Evolutionary conservation across 1,140 invertebrate species (phyloP).

Genomic region (Brachionus koreanus): DNA sequence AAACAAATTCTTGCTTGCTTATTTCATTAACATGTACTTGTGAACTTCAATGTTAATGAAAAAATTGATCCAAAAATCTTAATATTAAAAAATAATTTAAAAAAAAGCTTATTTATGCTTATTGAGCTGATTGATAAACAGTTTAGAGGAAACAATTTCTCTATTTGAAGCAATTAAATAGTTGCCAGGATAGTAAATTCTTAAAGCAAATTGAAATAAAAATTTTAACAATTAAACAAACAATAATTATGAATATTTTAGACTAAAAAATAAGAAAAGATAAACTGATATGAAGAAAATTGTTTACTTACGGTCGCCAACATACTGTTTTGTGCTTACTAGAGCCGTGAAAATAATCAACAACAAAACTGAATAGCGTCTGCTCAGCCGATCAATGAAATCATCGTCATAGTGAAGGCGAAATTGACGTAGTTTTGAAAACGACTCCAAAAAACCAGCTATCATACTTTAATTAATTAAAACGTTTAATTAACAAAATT

Average conservation of each 20-base stretch:
- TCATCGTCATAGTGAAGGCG: conserved; percentile 60
- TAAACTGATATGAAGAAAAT: neutral
- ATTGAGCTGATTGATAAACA: neutral
- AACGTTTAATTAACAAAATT: neutral
- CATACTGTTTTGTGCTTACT: conserved; percentile 93
- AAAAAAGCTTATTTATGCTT: too few relatives aligned
- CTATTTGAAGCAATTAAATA: neutral
- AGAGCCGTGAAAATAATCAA: conserved; percentile 63
- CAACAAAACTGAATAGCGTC: conserved; percentile 61
- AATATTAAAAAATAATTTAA: too few relatives aligned
- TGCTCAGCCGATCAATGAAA: conserved; percentile 62
- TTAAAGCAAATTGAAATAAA: neutral
- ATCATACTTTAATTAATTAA: conserved; percentile 39
- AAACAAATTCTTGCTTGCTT: too few relatives aligned
- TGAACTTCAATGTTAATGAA: too few relatives aligned
- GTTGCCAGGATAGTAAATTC: neutral
- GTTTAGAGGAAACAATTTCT: neutral
- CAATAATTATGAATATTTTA: neutral
- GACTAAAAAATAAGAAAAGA: neutral
- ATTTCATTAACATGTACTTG: too few relatives aligned
- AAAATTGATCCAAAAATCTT: too few relatives aligned
- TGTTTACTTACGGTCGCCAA: conserved; percentile 63
- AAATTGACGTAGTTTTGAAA: conserved; percentile 44
- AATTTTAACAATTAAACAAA: neutral
- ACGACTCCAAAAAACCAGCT: conserved; percentile 41